Conservation (phyloP, 2,888 invertebrate species). For the Trachelus stipa region DNA sequence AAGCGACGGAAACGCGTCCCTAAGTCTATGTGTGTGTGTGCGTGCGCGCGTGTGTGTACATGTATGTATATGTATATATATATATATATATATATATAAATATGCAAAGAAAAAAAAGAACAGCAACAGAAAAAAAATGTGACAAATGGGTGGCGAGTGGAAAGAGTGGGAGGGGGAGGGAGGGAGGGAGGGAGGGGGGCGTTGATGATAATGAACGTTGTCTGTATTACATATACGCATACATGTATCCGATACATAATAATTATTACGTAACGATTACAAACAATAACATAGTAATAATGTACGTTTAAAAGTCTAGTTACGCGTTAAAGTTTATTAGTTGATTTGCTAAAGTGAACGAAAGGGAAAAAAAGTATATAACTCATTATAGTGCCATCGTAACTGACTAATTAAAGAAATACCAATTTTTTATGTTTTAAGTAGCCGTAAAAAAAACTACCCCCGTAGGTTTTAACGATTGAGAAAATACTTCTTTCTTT, state of each 20-base stretch:
- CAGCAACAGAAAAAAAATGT: no score
- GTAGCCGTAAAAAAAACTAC: constrained; percentile 26
- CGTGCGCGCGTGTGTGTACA: not conserved
- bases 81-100: constrained; percentile 15
- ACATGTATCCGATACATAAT: constrained; percentile 28
- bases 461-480: not conserved
- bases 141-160: no score
- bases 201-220: no score
- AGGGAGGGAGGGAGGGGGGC: no score
- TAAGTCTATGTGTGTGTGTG: no score
- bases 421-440: constrained; percentile 43
- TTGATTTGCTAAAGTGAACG: constrained; percentile 17
- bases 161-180: no score
- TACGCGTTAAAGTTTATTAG: constrained; percentile 42
- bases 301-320: constrained; percentile 36
- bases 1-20: not conserved
- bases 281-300: constrained; percentile 15
- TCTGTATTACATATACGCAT: constrained; percentile 21
- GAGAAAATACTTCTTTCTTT: constrained; percentile 34
- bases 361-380: constrained; percentile 43
- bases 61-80: constrained; percentile 16
- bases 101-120: constrained; percentile 20
- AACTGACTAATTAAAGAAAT: constrained; percentile 55
- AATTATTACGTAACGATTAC: constrained; percentile 33
- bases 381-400: constrained; percentile 64